Conservation (phyloP, 2,113 vertebrate species). For the Empidonax traillii region DNA sequence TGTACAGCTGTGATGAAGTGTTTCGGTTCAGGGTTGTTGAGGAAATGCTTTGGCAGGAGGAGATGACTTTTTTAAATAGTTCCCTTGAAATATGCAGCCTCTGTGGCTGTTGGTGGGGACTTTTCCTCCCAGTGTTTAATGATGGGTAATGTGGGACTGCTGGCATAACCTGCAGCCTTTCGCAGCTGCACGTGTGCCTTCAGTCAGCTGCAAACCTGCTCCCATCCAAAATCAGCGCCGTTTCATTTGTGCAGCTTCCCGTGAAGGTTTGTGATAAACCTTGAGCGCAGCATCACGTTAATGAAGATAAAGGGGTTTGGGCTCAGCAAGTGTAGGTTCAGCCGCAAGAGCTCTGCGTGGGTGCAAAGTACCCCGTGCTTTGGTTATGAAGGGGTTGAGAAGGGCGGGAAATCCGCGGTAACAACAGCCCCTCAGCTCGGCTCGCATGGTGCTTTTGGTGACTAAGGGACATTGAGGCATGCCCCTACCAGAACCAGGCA, state of each 20-base stretch:
- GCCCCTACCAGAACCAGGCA: not conserved
- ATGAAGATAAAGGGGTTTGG: rapidly evolving
- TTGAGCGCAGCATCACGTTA: rapidly evolving
- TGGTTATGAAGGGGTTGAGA: not conserved
- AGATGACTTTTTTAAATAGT: not conserved
- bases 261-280: not conserved
- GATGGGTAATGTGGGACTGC: not conserved
- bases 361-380: rapidly evolving
- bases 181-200: not conserved
- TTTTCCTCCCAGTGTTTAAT: not conserved
- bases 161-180: not conserved
- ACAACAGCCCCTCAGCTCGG: not conserved
- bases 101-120: not conserved
- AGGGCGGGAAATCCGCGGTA: not conserved
- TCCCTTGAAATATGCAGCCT: rapidly evolving
- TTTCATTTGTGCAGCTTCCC: not conserved
- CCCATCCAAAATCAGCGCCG: not conserved
- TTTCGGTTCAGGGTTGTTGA: not conserved
- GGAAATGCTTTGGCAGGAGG: not conserved
- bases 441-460: rapidly evolving
- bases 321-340: not conserved
- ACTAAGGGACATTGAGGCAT: rapidly evolving
- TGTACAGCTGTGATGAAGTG: not conserved
- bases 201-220: not conserved
- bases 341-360: not conserved